These are phyloP conservation scores for Tarsius wallacei DNA, from an alignment of 2,797 vertebrate species.

Conservation along the genomic window DNA sequence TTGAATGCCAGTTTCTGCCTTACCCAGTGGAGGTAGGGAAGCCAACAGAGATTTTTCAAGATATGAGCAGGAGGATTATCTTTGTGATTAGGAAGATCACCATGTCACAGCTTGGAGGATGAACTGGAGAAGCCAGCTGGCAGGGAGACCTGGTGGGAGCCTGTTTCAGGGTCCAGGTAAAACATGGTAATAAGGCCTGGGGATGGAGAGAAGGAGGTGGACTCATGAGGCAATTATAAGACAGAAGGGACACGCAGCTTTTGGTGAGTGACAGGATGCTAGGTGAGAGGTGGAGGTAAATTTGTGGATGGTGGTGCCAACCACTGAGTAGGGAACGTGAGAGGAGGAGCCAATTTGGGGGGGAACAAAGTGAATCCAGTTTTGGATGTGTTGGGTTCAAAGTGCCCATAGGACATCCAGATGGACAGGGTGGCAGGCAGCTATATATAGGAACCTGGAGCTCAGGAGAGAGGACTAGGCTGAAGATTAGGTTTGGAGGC, in stretches of 20 bases:
- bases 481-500: background rate
- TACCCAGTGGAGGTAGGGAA: background rate
- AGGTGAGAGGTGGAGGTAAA: background rate
- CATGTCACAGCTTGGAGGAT: background rate
- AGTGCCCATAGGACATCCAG: background rate
- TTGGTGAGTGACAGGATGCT: background rate
- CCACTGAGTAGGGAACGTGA: background rate
- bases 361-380: background rate
- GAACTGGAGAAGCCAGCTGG: background rate
- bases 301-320: background rate
- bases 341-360: background rate
- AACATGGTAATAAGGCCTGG: background rate
- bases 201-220: background rate
- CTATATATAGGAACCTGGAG: background rate
- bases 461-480: background rate
- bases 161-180: background rate
- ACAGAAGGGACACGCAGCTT: background rate
- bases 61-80: background rate
- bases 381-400: background rate
- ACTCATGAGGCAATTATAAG: background rate
- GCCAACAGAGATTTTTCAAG: background rate
- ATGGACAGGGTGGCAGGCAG: background rate
- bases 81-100: background rate
- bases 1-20: background rate
- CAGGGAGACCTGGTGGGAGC: background rate